Percentiles rank a stretch among this genome's conserved stretches.
Evolutionary conservation across 2,113 vertebrate genomes (phyloP).

Genomic region (Festucalex cinctus): DNA sequence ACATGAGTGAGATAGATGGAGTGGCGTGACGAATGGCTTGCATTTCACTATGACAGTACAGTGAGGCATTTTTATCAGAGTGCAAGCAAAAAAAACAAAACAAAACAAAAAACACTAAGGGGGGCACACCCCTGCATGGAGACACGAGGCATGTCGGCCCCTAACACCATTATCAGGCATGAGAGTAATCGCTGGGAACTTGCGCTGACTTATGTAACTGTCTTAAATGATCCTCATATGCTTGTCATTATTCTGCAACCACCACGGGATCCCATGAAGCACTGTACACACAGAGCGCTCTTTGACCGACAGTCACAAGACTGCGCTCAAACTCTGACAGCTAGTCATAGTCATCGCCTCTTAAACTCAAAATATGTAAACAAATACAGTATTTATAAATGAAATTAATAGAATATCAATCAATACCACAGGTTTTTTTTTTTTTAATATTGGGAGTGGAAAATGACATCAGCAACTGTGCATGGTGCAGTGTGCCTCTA

Average conservation of each 20-base stretch:
- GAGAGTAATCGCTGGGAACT: slow-evolving; percentile 25
- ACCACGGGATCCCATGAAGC: slow-evolving; percentile 32
- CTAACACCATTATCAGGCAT: slow-evolving; percentile 32
- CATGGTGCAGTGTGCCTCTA: neutral
- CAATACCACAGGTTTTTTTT: too few relatives aligned
- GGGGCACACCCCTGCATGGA: slow-evolving; percentile 28
- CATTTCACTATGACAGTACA: slow-evolving; percentile 33
- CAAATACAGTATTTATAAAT: neutral
- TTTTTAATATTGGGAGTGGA: too few relatives aligned
- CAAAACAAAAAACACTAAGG: too few relatives aligned
- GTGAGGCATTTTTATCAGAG: slow-evolving; percentile 34
- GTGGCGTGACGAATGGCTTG: slow-evolving; percentile 16
- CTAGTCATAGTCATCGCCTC: slow-evolving; percentile 14
- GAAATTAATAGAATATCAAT: neutral
- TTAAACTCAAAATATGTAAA: neutral
- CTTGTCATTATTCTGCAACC: slow-evolving; percentile 46
- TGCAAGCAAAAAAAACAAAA: slow-evolving; percentile 17
- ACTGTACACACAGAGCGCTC: slow-evolving; percentile 28
- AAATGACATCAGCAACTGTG: neutral
- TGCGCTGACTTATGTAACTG: slow-evolving; percentile 54
- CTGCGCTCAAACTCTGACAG: slow-evolving; percentile 14
- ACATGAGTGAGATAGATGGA: neutral
- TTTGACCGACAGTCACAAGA: slow-evolving; percentile 57
- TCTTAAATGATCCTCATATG: slow-evolving; percentile 60
- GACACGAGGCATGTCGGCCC: slow-evolving; percentile 29